Evolutionary conservation across 2,888 invertebrate genomes (phyloP).

Genomic region (Plagodis dolabraria): DNA sequence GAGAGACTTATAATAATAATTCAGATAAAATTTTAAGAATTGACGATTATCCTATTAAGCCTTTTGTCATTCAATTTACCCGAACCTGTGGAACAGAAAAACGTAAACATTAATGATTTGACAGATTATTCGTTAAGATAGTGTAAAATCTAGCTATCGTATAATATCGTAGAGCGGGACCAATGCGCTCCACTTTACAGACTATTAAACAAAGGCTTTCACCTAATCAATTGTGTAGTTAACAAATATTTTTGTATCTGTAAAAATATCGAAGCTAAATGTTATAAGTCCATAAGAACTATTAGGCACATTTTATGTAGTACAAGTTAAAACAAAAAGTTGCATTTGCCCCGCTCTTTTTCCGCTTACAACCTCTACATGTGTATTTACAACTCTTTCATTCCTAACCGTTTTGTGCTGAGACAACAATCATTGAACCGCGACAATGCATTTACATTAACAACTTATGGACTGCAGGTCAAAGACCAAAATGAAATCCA

Average conservation of each 20-base stretch:
- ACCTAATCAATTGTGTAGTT: slow-evolving; percentile 22
- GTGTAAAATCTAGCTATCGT: slow-evolving; percentile 62
- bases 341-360: slow-evolving; percentile 69
- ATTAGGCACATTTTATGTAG: slow-evolving; percentile 77
- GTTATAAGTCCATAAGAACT: slow-evolving; percentile 64
- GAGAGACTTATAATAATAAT: slow-evolving; percentile 37
- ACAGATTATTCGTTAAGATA: slow-evolving; percentile 50
- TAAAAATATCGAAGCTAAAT: slow-evolving; percentile 59
- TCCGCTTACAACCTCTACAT: slow-evolving; percentile 40
- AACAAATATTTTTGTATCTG: slow-evolving; percentile 32
- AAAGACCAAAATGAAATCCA: slow-evolving; percentile 41
- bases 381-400: slow-evolving; percentile 67
- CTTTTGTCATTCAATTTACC: slow-evolving; percentile 27
- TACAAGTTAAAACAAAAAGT: slow-evolving; percentile 53
- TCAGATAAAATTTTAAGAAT: slow-evolving; percentile 49
- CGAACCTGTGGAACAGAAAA: slow-evolving; percentile 28
- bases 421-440: slow-evolving; percentile 46
- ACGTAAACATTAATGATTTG: slow-evolving; percentile 27
- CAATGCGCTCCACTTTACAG: slow-evolving; percentile 48
- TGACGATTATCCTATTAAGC: slow-evolving; percentile 48
- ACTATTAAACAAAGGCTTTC: slow-evolving; percentile 17
- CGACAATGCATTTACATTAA: slow-evolving; percentile 39
- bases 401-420: slow-evolving; percentile 50
- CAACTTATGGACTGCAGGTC: slow-evolving; percentile 49
- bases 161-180: slow-evolving; percentile 67